phyloP scores from a whole-genome alignment of 2,113 vertebrate species.

The Marcusenius ussheri region DNA sequence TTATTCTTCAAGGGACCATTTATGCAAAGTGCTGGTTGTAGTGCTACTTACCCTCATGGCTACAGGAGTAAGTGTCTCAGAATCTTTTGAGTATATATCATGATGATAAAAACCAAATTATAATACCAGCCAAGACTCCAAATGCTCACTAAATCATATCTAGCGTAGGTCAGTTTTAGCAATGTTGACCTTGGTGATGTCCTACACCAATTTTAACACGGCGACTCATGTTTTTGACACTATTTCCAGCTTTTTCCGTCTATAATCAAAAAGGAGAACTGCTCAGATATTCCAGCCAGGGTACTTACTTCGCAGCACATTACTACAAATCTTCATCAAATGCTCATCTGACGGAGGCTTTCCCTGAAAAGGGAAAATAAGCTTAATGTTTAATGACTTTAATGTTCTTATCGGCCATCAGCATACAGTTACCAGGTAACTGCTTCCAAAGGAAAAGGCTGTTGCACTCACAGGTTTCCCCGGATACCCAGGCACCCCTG shows the following conservation, averaged over 20 bases:
- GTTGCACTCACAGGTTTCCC: conserved; percentile 60
- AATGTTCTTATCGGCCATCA: background rate
- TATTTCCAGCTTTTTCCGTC: background rate
- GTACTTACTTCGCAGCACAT: conserved; percentile 58
- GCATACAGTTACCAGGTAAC: background rate
- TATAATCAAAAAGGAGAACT: background rate
- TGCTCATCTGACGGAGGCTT: conserved; percentile 62
- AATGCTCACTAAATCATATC: background rate
- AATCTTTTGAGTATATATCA: background rate
- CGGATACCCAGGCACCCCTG: conserved; percentile 58
- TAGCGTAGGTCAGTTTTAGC: background rate
- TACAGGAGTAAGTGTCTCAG: background rate
- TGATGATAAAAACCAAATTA: background rate
- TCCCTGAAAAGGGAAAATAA: conserved; percentile 54
- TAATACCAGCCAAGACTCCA: background rate
- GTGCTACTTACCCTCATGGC: background rate
- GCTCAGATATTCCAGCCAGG: background rate
- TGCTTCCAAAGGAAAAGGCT: background rate
- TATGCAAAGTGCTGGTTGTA: background rate
- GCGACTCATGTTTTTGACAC: background rate
- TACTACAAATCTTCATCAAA: conserved; percentile 56
- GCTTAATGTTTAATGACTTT: background rate
- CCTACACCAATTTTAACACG: background rate
- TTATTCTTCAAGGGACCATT: background rate
- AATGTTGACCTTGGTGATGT: background rate